Evolutionary conservation across 37 sponge, comb jelly and placozoan genomes (phyloP).

Genomic region (Amphimedon queenslandica): DNA sequence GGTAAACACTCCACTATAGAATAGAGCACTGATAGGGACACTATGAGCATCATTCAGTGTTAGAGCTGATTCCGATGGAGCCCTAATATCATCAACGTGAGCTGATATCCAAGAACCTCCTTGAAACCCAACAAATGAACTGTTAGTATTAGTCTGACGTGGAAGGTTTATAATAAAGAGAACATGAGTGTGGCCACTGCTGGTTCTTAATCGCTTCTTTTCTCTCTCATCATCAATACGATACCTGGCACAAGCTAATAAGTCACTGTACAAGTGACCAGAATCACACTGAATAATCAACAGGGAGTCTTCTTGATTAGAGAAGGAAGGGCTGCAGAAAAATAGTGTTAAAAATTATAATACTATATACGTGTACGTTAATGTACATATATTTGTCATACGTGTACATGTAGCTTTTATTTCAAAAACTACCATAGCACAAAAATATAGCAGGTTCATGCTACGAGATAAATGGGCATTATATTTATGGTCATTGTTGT

Average conservation of each 20-base stretch:
- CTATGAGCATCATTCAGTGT: slow-evolving; percentile 30
- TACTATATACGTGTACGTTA: too few species aligned
- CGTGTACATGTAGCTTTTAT: too few species aligned
- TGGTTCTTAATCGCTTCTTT: neutral
- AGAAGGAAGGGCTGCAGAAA: neutral
- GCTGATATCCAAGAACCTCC: slow-evolving; percentile 73
- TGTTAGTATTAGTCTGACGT: slow-evolving; percentile 11
- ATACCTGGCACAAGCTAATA: slow-evolving; percentile 88
- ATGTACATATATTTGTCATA: too few species aligned
- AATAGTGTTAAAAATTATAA: neutral
- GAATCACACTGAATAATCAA: slow-evolving; percentile 83
- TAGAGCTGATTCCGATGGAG: slow-evolving; percentile 28
- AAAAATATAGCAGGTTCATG: too few species aligned
- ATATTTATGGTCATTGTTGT: too few species aligned
- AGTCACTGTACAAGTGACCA: slow-evolving; percentile 73
- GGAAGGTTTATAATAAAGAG: slow-evolving; percentile 66
- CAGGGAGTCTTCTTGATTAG: slow-evolving; percentile 15
- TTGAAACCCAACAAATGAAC: slow-evolving; percentile 65
- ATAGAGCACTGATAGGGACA: slow-evolving; percentile 51
- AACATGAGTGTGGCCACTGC: slow-evolving; percentile 33
- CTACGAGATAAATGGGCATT: too few species aligned
- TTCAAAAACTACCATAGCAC: neutral
- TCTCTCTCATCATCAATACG: slow-evolving; percentile 51
- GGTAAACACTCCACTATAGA: slow-evolving; percentile 4
- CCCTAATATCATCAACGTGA: slow-evolving; percentile 70